Evolutionary conservation across 2,797 vertebrate species (phyloP), one percentile per base, ranked within the genome.

Genomic region (Lacerta viridis): DNA sequence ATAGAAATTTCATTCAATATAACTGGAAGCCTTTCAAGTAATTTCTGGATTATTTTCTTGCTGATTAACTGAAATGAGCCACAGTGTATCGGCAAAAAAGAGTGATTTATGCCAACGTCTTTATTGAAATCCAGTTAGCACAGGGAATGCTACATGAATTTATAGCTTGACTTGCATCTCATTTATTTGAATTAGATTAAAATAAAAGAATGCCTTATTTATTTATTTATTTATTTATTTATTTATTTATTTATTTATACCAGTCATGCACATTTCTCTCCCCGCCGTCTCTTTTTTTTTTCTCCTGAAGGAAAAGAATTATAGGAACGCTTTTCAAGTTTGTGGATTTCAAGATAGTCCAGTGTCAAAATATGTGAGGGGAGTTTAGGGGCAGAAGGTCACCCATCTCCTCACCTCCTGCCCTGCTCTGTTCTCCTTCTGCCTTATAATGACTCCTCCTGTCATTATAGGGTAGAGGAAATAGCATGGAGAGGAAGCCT

Each of bases 181-280:
- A 71, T 66, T 76, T 88, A 59, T 90, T 91, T 90, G 55, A 92
- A 87, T 87, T n/a, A 87, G 11, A 87, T 90, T 33, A 90, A 71
- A 36, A 64, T 80, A 50, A 72, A 55, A 86, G 15, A 33, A 75
- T 87, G 25, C 64, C 83, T 13, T 50, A 50, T 50, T 50, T 50
- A 50, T 43, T 43, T 43, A 80, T 87, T 83, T 83, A 88, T 83
- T 61, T 68, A 82, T 87, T 91, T 81, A 23, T 3, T 50, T 50
- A 50, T 43, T 43, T 43, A 80, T 87, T 83, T 83, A 88, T 83
- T 61, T 68, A 82, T 87, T 91, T 81, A 23, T 3, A 89, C 50
- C 0, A 29, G 5, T 68, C 29, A 55, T 68, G 25, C 1, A 66
- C 76, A 82, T 87, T 83, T 85, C 85, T 80, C 81, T 2, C 0